A percentile compares a stretch with the other conserved stretches of the same genome.
These are phyloP conservation scores for Nylanderia fulva DNA, from an alignment of 1,140 invertebrate species.

Conservation along the genomic window DNA sequence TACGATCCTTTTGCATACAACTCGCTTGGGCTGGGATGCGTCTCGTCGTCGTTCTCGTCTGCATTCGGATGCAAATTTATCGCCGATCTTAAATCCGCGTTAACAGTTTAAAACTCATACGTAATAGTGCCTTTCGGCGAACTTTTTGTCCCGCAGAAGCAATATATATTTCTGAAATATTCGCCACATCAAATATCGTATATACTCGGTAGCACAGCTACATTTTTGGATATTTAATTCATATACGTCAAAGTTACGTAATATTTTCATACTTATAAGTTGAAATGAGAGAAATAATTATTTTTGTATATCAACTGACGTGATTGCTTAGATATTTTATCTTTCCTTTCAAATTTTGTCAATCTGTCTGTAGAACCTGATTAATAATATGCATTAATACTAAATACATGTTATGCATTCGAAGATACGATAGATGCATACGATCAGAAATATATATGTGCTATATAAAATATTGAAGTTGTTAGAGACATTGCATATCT, in stretches of 20 bases:
- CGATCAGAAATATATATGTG: neutral
- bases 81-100: slow-evolving; percentile 7
- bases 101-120: slow-evolving; percentile 4
- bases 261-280: neutral
- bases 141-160: neutral
- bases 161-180: slow-evolving; percentile 26
- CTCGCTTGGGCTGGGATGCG: neutral
- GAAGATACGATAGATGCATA: too few relatives aligned
- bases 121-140: neutral
- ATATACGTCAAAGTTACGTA: neutral
- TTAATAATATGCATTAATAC: neutral
- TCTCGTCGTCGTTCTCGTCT: neutral
- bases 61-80: slow-evolving; percentile 33
- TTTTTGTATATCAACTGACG: neutral
- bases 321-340: neutral
- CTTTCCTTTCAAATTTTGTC: neutral
- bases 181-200: neutral
- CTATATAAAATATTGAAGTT: too few relatives aligned
- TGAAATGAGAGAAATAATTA: neutral
- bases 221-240: neutral
- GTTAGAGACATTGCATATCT: neutral
- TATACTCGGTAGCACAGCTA: neutral
- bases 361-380: neutral
- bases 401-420: neutral
- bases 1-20: neutral